Evolutionary conservation across 1,140 invertebrate species (phyloP), one percentile per base, ranked within the genome.

Genomic region (Scaptomyza graminum): DNA sequence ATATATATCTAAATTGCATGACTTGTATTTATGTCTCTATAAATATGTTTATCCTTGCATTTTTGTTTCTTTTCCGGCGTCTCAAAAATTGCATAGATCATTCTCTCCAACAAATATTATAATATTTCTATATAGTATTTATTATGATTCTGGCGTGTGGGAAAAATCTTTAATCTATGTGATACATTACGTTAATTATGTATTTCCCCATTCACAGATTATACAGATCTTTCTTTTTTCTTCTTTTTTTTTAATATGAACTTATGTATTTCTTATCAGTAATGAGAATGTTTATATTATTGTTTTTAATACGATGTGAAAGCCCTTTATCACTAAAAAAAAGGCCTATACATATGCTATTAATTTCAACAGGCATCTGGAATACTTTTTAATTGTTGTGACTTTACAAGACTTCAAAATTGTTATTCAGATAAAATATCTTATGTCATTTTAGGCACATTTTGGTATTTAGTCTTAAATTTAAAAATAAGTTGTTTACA

Each of bases 41-140:
- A 25, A 50, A 9, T 37, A 3, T 37, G 3, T 28, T 57, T 46
- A 46, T 57, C 55, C 55, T 12, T 57, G 51, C 31, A 37, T 39
- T 12, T 12, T 54, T 18, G 34, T 41, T 16, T 11, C 31, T 16
- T 39, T 54, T 15, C 37, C 51, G 34, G 11, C 51, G 34, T 49
- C 9, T 49, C 5, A 18, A 49, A 22, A 12, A 49, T 25, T 25
- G 11, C 12, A 25, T 25, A 25, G 12, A 25, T 9, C 9, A 18
- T 37, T 37, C 18, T 22, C 4, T n/a, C n/a, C n/a, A n/a, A 22
- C 18, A 22, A 22, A 22, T 12, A n/a, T 39, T 2, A 12, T 39
- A n/a, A 41, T n/a, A 5, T n/a, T n/a, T n/a, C n/a, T n/a, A n/a
- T n/a, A n/a, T n/a, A n/a, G n/a, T 5, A 41, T 41, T 12, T n/a